Conservation (phyloP, 2,113 vertebrate genomes). For the Lepus timidus region DNA sequence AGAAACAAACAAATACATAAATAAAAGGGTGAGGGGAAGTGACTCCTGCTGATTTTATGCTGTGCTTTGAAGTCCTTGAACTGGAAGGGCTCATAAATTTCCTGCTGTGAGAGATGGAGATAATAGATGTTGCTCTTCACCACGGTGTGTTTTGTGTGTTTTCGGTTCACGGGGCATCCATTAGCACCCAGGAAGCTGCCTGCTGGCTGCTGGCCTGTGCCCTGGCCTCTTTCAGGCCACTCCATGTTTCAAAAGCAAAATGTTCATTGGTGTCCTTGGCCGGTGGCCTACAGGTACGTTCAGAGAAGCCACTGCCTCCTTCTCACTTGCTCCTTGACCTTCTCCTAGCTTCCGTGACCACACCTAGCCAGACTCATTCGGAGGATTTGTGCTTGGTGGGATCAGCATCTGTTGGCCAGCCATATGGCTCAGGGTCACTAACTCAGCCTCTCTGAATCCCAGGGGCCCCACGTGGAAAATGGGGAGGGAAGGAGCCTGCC, state of each 20-base stretch:
- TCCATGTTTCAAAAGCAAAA: constrained; percentile 69
- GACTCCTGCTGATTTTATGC: background rate
- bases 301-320: background rate
- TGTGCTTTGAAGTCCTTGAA: constrained; percentile 85
- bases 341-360: background rate
- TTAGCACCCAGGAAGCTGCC: constrained; percentile 82
- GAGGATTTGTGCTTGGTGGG: background rate
- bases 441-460: background rate
- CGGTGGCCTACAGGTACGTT: constrained; percentile 54
- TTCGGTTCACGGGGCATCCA: constrained; percentile 83
- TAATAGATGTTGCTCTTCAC: constrained; percentile 85
- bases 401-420: background rate
- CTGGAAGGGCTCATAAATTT: constrained; percentile 85
- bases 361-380: background rate
- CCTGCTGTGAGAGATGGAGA: constrained; percentile 82
- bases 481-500: background rate
- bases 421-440: background rate
- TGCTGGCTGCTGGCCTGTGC: background rate
- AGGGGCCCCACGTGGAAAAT: background rate
- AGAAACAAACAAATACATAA: background rate
- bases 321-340: background rate
- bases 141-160: background rate
- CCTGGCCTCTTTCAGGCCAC: background rate
- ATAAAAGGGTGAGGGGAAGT: no score
- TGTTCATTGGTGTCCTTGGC: constrained; percentile 43